These are phyloP conservation scores for Taenioides sp. DNA, from an alignment of 2,797 vertebrate genomes.

Conservation along the genomic window DNA sequence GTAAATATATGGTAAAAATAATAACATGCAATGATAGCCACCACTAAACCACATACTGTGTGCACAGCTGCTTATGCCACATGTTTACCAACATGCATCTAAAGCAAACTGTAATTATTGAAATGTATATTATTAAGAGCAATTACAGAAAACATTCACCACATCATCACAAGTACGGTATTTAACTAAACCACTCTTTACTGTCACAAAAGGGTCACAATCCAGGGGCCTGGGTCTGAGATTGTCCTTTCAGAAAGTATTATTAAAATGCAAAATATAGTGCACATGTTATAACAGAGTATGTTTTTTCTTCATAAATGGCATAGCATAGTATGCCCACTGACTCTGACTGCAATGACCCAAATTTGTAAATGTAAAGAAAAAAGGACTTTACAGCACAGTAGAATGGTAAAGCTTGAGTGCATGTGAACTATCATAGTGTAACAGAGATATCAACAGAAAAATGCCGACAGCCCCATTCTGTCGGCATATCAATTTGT, in stretches of 20 bases:
- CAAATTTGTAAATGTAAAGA: too few relatives aligned
- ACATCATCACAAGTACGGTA: neutral
- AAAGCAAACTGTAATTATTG: neutral
- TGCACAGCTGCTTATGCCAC: neutral
- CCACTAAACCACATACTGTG: neutral
- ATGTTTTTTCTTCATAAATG: neutral
- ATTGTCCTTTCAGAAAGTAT: neutral
- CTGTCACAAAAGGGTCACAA: neutral
- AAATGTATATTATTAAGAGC: constrained; percentile 3
- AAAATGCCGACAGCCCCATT: neutral
- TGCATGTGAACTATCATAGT: neutral
- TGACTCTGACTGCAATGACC: too few relatives aligned
- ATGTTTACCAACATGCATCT: neutral
- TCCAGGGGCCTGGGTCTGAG: neutral
- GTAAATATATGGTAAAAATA: neutral
- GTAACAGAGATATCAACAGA: neutral
- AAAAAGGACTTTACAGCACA: too few relatives aligned
- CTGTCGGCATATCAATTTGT: neutral
- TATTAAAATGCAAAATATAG: neutral
- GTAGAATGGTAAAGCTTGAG: too few relatives aligned
- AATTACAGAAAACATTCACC: neutral
- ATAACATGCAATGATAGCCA: neutral
- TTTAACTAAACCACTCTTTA: neutral
- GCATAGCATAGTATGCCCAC: too few relatives aligned
- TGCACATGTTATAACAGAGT: neutral